A percentile compares a stretch with the other conserved stretches of the same genome.
These are phyloP conservation scores for Cephalopterus ornatus DNA, from an alignment of 2,113 vertebrate species.

Conservation along the genomic window DNA sequence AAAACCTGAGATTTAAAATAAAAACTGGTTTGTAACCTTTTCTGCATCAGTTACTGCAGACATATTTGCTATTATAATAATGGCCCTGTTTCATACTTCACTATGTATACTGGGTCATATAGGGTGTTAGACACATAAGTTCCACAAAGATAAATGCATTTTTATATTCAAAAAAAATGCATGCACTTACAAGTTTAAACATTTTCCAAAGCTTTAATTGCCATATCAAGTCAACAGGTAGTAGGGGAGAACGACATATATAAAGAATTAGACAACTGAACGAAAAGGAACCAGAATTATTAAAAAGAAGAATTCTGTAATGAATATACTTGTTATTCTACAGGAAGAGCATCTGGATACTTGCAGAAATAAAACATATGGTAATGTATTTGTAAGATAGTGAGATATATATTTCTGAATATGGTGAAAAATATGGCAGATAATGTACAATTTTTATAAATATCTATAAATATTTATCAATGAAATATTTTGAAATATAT, in stretches of 20 bases:
- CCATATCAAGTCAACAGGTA: not conserved
- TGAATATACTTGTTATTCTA: not conserved
- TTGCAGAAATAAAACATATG: slow-evolving; percentile 42
- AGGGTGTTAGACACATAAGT: not conserved
- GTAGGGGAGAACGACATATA: not conserved
- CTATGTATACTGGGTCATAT: not conserved
- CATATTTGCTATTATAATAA: not conserved
- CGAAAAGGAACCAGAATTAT: not conserved
- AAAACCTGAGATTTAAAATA: not conserved
- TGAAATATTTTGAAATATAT: not conserved
- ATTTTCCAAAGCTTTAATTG: not conserved
- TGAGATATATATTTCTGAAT: slow-evolving; percentile 21
- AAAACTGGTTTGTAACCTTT: not conserved
- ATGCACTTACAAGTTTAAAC: not conserved
- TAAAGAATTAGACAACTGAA: not conserved
- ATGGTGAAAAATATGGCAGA: slow-evolving; percentile 43
- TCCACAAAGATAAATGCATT: not conserved
- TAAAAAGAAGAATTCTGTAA: not conserved
- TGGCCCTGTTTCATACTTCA: not conserved
- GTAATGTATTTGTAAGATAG: not conserved
- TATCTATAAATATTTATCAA: slow-evolving; percentile 44
- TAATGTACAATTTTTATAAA: slow-evolving; percentile 9
- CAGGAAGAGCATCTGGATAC: slow-evolving; percentile 28
- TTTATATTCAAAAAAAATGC: not conserved
- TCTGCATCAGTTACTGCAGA: not conserved